Evolutionary conservation across 2,113 vertebrate species (phyloP), one percentile per base, ranked within the genome.

Genomic region (Sinocyclocheilus anshuiensis): DNA sequence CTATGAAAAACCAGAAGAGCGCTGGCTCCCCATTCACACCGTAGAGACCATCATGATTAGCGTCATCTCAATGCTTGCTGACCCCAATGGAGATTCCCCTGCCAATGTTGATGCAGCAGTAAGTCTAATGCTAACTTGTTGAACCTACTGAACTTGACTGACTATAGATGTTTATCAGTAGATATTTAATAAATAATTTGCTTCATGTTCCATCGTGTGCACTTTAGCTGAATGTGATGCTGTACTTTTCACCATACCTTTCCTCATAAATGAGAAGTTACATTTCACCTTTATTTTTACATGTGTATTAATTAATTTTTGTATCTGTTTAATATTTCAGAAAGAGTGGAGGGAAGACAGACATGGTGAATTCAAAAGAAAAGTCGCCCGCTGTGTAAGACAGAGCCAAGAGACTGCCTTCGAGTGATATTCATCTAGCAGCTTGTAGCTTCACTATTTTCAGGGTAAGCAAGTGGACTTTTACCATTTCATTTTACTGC

Each of bases 41-140:
- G 98, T 99, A 94, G 98, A 99, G 93, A 99, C 98, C 76, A 99
- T 99, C 75, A 99, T 99, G 97, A 99, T 99, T 93, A 99, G 97
- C 90, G 98, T 99, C 92, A 99, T 99, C 94, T 99, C 98, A 90
- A 99, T 99, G 98, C 94, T 99, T 93, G 98, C 98, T 88, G 98
- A 99, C 93, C 98, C 98, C 89, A 99, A 99, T 85, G 97, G 98
- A 79, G 98, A 99, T 92, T 99, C 98, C 48, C 98, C 98, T 86
- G 98, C 98, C 85, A 99, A 99, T 18, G 98, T 99, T 50, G 98
- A 99, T 29, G 98, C 98, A 93, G 98, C 98, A 92, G 98, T 99
- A 97, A 96, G 97, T 88, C 18, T 4, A 5, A 61, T 20, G 61
- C 2, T 53, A 36, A 11, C 22, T 65, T 82, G 33, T 77, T 48